phyloP scores from a whole-genome alignment of 2,797 vertebrate genomes.

The Hippopotamyrus pictus region DNA sequence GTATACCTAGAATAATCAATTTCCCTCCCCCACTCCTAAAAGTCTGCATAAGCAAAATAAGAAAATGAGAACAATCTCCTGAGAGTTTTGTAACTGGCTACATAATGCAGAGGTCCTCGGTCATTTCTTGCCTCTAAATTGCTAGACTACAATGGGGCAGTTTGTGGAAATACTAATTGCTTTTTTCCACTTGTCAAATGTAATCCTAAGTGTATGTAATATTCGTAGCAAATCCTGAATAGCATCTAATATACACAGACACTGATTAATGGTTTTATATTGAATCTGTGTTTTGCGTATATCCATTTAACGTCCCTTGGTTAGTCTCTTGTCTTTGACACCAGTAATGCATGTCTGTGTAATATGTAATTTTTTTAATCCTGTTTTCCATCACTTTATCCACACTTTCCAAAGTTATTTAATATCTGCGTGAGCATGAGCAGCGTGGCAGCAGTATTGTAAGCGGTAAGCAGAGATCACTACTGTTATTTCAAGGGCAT shows the following conservation, averaged over 20 bases:
- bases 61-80: background rate
- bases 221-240: background rate
- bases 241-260: background rate
- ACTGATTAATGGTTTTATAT: background rate
- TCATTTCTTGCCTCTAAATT: background rate
- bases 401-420: background rate
- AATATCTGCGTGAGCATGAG: background rate
- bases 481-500: background rate
- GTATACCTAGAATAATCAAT: background rate
- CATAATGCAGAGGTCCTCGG: background rate
- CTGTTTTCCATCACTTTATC: background rate
- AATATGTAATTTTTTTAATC: background rate
- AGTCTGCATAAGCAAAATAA: background rate
- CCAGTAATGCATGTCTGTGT: background rate
- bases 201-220: background rate
- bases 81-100: background rate
- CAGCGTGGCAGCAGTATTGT: background rate
- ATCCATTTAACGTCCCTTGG: background rate
- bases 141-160: background rate
- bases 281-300: background rate
- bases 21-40: background rate
- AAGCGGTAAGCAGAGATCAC: background rate
- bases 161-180: background rate
- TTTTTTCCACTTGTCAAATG: background rate
- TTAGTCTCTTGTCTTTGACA: background rate